Percentiles rank a stretch among this genome's conserved stretches.
These are phyloP conservation scores for Sapajus apella DNA, from an alignment of 2,113 vertebrate genomes.

Conservation along the genomic window DNA sequence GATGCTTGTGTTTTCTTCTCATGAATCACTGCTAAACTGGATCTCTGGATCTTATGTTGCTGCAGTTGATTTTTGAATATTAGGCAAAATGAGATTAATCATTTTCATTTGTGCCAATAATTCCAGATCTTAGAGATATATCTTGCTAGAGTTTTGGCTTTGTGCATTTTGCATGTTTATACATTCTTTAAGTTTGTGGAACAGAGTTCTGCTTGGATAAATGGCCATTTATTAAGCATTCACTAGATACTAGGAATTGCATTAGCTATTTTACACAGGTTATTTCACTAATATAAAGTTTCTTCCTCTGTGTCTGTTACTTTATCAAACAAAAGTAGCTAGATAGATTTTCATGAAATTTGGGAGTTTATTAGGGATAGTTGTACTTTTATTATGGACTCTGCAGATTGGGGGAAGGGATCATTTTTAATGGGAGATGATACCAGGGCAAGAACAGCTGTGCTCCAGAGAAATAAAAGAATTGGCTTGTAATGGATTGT, in stretches of 20 bases:
- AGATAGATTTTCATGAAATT: neutral
- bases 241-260: neutral
- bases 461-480: neutral
- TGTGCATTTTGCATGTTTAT: neutral
- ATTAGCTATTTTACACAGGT: neutral
- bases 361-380: neutral
- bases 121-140: neutral
- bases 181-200: neutral
- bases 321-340: neutral
- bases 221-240: neutral
- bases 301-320: neutral
- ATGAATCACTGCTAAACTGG: neutral
- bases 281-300: neutral
- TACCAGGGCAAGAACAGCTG: neutral
- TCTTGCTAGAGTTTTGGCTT: neutral
- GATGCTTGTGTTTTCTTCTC: neutral
- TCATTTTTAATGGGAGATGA: neutral
- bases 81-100: neutral
- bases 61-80: neutral
- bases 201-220: neutral
- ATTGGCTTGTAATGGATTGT: neutral
- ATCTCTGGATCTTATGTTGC: neutral
- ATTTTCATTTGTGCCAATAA: neutral
- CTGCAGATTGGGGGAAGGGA: neutral
- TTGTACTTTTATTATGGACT: neutral